Evolutionary conservation across 2,113 vertebrate species (phyloP).

Genomic region (Mandrillus leucophaeus): DNA sequence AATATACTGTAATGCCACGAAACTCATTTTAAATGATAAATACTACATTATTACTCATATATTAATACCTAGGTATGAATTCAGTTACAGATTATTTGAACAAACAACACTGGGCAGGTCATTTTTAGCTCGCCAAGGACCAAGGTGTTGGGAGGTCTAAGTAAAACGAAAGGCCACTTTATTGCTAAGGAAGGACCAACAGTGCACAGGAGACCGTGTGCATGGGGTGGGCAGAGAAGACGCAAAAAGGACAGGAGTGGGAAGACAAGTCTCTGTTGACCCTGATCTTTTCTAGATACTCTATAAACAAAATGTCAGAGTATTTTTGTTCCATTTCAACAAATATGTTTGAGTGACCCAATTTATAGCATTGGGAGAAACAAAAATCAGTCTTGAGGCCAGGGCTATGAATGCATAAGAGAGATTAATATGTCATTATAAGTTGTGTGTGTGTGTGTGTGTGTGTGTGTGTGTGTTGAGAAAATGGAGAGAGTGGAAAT

Average conservation of each 20-base stretch:
- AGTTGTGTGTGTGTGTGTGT: background rate
- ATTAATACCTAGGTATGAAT: background rate
- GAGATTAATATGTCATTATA: background rate
- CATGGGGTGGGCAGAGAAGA: background rate
- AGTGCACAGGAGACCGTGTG: background rate
- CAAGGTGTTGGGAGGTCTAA: background rate
- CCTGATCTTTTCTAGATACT: background rate
- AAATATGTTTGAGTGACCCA: background rate
- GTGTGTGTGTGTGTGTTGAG: background rate
- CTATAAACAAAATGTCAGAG: background rate
- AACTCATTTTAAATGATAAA: conserved; percentile 18
- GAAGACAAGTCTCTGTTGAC: background rate
- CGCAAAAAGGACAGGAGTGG: background rate
- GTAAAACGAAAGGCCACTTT: background rate
- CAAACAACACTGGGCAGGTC: background rate
- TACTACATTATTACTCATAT: background rate
- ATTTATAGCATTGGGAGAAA: background rate
- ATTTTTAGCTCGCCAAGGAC: background rate
- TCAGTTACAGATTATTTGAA: conserved; percentile 4
- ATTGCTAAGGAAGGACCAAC: background rate
- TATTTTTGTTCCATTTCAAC: background rate
- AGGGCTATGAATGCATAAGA: background rate
- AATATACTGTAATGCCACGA: background rate
- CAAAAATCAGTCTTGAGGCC: background rate
- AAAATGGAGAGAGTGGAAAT: background rate